A percentile compares a stretch with the other conserved stretches of the same genome.
phyloP scores from a whole-genome alignment of 2,113 vertebrate species.

The Mionectes macconnelli region DNA sequence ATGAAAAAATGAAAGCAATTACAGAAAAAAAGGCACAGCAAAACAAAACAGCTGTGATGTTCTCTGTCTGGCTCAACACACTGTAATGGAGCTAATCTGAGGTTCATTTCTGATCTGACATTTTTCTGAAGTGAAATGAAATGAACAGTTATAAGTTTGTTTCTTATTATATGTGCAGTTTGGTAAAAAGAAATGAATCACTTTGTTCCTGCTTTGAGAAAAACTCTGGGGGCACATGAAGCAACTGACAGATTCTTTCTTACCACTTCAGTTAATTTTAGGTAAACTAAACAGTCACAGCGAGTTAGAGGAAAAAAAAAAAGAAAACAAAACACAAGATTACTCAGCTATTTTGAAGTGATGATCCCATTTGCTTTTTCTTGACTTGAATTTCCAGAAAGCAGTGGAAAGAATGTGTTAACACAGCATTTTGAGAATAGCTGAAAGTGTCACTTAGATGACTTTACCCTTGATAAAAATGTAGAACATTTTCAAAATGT shows the following conservation, averaged over 20 bases:
- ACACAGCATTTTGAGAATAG: background rate
- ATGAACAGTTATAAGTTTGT: conserved; percentile 18
- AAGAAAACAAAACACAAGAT: background rate
- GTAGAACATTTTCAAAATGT: background rate
- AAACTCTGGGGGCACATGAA: background rate
- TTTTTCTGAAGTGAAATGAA: conserved; percentile 51
- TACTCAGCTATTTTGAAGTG: background rate
- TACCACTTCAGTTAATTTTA: conserved; percentile 4
- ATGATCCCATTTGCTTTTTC: background rate
- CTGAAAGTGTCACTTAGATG: background rate
- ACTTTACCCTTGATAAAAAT: background rate
- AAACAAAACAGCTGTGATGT: background rate
- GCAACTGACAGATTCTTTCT: background rate
- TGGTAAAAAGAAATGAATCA: conserved; percentile 1
- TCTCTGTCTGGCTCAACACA: background rate
- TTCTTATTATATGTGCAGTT: conserved; percentile 6
- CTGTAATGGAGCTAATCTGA: conserved; percentile 16
- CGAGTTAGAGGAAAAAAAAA: background rate
- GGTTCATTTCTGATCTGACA: background rate
- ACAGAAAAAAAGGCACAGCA: background rate
- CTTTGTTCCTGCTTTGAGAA: conserved; percentile 12
- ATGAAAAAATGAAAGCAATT: background rate
- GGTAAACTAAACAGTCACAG: background rate
- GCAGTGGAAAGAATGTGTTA: background rate
- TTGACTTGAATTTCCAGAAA: background rate